phyloP scores from a whole-genome alignment of 92 coral and sea anemone genomes.

The Ricordea florida region DNA sequence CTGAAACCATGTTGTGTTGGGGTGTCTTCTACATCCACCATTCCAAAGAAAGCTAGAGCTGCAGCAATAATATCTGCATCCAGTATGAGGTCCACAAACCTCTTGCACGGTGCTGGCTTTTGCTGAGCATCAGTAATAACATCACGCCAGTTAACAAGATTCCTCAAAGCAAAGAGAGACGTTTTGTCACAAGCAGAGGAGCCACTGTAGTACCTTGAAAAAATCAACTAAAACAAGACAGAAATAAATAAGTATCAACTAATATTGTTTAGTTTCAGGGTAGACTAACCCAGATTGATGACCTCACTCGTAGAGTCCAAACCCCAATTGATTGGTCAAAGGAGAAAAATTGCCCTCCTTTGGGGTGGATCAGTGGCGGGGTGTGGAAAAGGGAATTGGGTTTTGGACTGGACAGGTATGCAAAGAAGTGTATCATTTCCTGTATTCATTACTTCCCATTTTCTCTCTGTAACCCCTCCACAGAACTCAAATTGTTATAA shows the following conservation, averaged over 20 bases:
- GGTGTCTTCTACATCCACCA: conserved; percentile 17
- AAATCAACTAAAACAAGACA: conserved; percentile 1
- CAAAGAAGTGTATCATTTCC: no score
- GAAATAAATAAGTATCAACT: not conserved
- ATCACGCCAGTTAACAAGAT: conserved; percentile 49
- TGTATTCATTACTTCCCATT: no score
- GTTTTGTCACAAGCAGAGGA: conserved; percentile 30
- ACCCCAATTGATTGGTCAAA: no score
- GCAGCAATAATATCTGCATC: conserved; percentile 59
- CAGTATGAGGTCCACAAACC: conserved; percentile 27
- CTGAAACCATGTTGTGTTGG: conserved; percentile 20
- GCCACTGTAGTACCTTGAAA: conserved; percentile 36
- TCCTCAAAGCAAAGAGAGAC: conserved; percentile 45
- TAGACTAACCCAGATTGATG: no score
- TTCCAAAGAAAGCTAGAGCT: conserved; percentile 39
- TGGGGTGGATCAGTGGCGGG: no score
- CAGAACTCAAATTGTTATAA: no score
- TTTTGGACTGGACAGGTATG: no score
- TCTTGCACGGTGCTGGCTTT: conserved; percentile 44
- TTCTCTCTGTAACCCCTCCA: no score
- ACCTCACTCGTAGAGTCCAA: no score
- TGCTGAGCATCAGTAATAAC: conserved; percentile 23
- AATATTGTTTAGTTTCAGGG: not conserved
- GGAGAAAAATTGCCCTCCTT: no score
- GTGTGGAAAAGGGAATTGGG: no score